Percentiles rank a stretch among this genome's conserved stretches.
phyloP scores from a whole-genome alignment of 2,888 invertebrate species.

The Stenolophus ochropezus region DNA sequence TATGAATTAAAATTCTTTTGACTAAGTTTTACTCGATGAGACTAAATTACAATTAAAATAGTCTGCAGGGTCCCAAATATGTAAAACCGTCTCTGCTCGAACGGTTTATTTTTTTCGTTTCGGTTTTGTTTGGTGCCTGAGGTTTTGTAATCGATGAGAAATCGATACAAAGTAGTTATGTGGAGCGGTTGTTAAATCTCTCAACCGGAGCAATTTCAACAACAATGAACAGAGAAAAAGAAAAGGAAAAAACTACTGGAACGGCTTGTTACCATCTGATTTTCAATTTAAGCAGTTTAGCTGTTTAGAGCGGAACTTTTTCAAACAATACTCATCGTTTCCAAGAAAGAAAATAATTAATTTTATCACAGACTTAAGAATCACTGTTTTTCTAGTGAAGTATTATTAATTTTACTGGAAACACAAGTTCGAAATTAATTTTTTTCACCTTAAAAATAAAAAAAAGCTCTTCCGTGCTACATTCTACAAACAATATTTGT shows the following conservation, averaged over 20 bases:
- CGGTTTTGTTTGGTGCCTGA: conserved; percentile 2
- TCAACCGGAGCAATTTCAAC: background rate
- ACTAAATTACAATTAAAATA: too few species aligned
- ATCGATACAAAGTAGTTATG: conserved; percentile 31
- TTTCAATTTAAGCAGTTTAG: conserved; percentile 11
- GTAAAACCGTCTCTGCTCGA: background rate
- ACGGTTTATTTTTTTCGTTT: conserved; percentile 8
- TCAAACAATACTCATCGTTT: background rate
- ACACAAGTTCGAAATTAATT: too few species aligned
- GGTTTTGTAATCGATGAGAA: conserved; percentile 40
- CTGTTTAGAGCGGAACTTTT: background rate
- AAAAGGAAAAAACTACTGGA: conserved; percentile 1
- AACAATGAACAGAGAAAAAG: background rate
- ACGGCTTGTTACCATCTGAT: conserved; percentile 17
- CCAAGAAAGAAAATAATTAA: background rate
- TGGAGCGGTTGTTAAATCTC: conserved; percentile 31
- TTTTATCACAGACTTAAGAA: background rate
- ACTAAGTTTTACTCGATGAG: too few species aligned
- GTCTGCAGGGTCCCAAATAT: background rate
- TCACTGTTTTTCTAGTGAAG: too few species aligned
- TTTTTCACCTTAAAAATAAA: too few species aligned
- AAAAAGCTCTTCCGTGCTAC: too few species aligned
- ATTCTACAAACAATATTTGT: too few species aligned
- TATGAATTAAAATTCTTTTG: too few species aligned
- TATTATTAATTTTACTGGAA: too few species aligned